Conservation (phyloP, 1,140 invertebrate species). For the Trissolcus basalis region DNA sequence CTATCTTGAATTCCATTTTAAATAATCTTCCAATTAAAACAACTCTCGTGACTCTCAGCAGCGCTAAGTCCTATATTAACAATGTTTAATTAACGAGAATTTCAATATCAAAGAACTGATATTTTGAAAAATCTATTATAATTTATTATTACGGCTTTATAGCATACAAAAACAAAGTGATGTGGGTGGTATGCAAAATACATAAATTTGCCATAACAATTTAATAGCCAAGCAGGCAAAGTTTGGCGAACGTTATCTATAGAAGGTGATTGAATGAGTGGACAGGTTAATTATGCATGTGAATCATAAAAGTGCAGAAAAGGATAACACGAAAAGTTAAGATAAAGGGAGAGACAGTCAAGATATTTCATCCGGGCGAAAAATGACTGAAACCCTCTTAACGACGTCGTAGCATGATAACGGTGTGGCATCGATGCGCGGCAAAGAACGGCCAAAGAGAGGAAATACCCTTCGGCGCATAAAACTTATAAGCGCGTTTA, state of each 20-base stretch:
- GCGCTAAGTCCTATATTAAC: too few species aligned
- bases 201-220: not conserved
- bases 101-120: too few species aligned
- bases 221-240: not conserved
- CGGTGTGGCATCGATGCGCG: slow-evolving; percentile 49
- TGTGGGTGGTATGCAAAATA: not conserved
- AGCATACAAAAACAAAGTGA: not conserved
- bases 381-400: slow-evolving; percentile 56
- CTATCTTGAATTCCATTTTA: too few species aligned
- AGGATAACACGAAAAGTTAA: not conserved
- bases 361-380: slow-evolving; percentile 55
- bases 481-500: slow-evolving; percentile 64
- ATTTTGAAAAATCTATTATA: too few species aligned
- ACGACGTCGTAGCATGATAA: slow-evolving; percentile 58
- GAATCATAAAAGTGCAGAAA: not conserved
- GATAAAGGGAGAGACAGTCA: slow-evolving; percentile 31
- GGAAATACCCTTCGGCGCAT: slow-evolving; percentile 62
- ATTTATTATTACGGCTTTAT: too few species aligned
- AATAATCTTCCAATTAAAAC: too few species aligned
- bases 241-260: not conserved
- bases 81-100: too few species aligned
- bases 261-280: slow-evolving; percentile 22
- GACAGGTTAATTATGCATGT: slow-evolving; percentile 20
- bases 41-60: too few species aligned
- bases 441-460: slow-evolving; percentile 37